Percentiles rank a stretch among this genome's conserved stretches.
Evolutionary conservation across 2,797 vertebrate species (phyloP).

Genomic region (Florisuga fusca): DNA sequence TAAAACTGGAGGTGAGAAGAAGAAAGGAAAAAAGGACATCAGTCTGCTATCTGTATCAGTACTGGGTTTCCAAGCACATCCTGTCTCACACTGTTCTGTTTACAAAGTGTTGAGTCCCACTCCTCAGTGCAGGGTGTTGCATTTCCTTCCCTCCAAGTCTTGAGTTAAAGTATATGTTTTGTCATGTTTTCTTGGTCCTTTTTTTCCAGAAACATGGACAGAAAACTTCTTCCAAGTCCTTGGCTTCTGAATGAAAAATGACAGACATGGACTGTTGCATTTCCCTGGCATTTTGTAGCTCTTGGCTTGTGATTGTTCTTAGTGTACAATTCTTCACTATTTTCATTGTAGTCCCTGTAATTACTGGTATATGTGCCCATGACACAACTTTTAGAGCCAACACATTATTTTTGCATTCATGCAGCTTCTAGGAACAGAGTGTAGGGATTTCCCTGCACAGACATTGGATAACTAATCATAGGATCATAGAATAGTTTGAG

Average conservation of each 20-base stretch:
- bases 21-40: neutral
- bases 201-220: neutral
- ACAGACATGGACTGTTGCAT: neutral
- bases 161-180: neutral
- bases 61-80: neutral
- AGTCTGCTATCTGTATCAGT: neutral
- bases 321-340: neutral
- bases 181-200: neutral
- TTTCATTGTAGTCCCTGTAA: neutral
- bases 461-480: neutral
- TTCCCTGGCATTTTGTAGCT: accelerated
- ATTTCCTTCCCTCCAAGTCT: neutral
- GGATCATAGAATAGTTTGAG: neutral
- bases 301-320: neutral
- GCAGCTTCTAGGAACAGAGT: neutral
- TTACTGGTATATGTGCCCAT: neutral
- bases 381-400: neutral
- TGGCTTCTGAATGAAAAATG: neutral
- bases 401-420: neutral
- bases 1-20: neutral
- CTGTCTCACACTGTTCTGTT: accelerated
- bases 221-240: neutral
- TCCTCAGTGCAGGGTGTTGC: neutral
- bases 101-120: neutral
- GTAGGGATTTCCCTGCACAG: neutral